Conservation (phyloP, 2,888 invertebrate genomes). For the Isoperla grammatica region DNA sequence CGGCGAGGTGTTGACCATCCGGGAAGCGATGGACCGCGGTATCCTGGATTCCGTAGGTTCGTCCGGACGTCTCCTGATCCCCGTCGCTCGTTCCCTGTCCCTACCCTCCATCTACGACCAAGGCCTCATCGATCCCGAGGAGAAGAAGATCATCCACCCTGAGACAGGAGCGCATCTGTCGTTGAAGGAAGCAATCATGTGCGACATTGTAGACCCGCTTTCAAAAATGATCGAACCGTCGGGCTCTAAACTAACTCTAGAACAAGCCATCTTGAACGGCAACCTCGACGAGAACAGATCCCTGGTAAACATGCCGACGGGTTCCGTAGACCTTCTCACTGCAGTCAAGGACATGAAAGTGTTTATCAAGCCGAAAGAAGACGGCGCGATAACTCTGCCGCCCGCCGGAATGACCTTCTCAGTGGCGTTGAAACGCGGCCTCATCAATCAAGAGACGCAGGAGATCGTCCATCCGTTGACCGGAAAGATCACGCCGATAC, state of each 20-base stretch:
- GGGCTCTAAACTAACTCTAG: conserved; percentile 62
- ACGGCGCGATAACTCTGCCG: conserved; percentile 54
- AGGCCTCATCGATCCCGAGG: conserved; percentile 71
- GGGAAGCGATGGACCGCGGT: conserved; percentile 77
- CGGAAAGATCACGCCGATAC: conserved; percentile 57
- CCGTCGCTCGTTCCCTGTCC: conserved; percentile 72
- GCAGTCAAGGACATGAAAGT: conserved; percentile 61
- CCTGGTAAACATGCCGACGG: conserved; percentile 56
- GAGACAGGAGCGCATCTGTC: conserved; percentile 75
- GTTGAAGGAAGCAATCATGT: conserved; percentile 76
- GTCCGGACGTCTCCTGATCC: conserved; percentile 65
- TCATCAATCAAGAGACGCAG: conserved; percentile 61
- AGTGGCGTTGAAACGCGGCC: conserved; percentile 67
- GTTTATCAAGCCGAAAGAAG: conserved; percentile 46
- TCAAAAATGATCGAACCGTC: conserved; percentile 62
- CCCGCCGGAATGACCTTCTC: conserved; percentile 79
- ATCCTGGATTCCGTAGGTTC: conserved; percentile 71
- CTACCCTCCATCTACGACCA: conserved; percentile 79
- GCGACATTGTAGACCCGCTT: conserved; percentile 80
- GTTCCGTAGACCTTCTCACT: conserved; percentile 59
- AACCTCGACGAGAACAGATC: conserved; percentile 67
- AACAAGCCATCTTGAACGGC: conserved; percentile 67
- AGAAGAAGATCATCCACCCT: conserved; percentile 76
- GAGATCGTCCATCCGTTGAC: conserved; percentile 69
- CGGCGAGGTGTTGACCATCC: conserved; percentile 72